Base-by-base conservation (phyloP, 2,113 vertebrate genomes). In the Vombatus ursinus region DNA sequence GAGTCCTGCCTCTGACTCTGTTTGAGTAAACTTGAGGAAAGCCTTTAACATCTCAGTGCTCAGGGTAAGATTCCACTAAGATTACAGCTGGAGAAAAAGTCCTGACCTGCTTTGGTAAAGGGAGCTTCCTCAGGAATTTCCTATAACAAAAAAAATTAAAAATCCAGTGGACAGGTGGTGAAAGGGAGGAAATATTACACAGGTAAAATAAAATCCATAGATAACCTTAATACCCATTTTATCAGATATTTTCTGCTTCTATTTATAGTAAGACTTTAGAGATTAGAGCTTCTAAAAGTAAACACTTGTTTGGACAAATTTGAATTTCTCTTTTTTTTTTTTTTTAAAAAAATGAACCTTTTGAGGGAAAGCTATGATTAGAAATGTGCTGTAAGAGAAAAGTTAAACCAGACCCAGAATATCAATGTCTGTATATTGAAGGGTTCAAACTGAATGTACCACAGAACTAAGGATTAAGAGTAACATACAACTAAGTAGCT, bases 191-290 rank as follows among this genome's bases (percentile, higher is more conserved):
- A 50, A 44, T 77, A 48, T 50, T 49, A 22, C 47, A 53, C 31
- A 68, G n/a, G 44, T 26, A 94, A 28, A 90, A 52, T 47, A 26
- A 93, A 91, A 95, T 44, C 37, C 28, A 52, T 14, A 50, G 44
- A 47, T 93, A 47, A 90, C 84, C 51, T 37, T 90, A 93, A 97
- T n/a, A 6, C 26, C 93, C 68, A 90, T 68, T 51, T 54, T 91
- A 92, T 25, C 51, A 51, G 50, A 68, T 54, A 28, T 57, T 94
- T 68, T 96, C 91, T 96, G 28, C 24, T 54, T 95, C 48, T 89
- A 3, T 16, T 94, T 49, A 37, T 51, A 92, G 3, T 28, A 95
- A 95, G 89, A 23, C 89, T 93, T 8, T 51, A 77, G 37, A 77
- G 19, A 31, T 84, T 93, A 89, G 22, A 95, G 91, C n/a, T 51